phyloP scores from a whole-genome alignment of 2,797 vertebrate species.

The Oreochromis mossambicus region DNA sequence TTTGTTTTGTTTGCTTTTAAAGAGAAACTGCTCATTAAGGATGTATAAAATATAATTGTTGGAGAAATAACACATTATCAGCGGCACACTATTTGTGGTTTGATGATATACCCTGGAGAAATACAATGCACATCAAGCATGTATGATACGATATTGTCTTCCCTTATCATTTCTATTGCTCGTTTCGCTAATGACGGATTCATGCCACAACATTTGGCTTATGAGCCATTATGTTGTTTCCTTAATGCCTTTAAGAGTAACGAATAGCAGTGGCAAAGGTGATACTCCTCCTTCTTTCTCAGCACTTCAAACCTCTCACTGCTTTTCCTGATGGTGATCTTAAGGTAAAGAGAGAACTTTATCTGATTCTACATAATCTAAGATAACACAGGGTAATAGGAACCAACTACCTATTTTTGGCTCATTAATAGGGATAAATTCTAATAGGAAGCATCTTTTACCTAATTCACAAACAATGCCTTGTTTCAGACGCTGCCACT shows the following conservation, averaged over 20 bases:
- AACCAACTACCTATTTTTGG: not conserved
- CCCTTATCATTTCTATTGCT: conserved; percentile 44
- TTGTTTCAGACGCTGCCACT: conserved; percentile 49
- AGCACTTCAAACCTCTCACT: not conserved
- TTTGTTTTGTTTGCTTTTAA: conserved; percentile 33
- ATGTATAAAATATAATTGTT: conserved; percentile 49
- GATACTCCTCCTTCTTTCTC: conserved; percentile 12
- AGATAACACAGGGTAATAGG: not conserved
- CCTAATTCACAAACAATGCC: not conserved
- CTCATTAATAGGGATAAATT: not conserved
- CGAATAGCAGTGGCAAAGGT: conserved; percentile 25
- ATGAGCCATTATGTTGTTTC: conserved; percentile 55
- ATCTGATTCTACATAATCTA: not conserved
- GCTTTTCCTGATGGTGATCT: conserved; percentile 18
- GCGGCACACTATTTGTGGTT: not conserved
- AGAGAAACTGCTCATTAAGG: conserved; percentile 10
- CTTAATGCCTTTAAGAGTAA: conserved; percentile 47
- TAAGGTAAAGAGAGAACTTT: conserved; percentile 14
- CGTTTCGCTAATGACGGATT: conserved; percentile 60
- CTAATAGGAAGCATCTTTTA: not conserved
- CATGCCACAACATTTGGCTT: conserved; percentile 59
- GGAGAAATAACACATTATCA: conserved; percentile 33
- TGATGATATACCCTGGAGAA: conserved; percentile 52
- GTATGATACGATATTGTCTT: conserved; percentile 23
- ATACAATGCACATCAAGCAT: conserved; percentile 39